Percentiles rank a stretch among this genome's conserved stretches.
These are phyloP conservation scores for Tiphia femorata DNA, from an alignment of 2,888 invertebrate species.

Conservation along the genomic window DNA sequence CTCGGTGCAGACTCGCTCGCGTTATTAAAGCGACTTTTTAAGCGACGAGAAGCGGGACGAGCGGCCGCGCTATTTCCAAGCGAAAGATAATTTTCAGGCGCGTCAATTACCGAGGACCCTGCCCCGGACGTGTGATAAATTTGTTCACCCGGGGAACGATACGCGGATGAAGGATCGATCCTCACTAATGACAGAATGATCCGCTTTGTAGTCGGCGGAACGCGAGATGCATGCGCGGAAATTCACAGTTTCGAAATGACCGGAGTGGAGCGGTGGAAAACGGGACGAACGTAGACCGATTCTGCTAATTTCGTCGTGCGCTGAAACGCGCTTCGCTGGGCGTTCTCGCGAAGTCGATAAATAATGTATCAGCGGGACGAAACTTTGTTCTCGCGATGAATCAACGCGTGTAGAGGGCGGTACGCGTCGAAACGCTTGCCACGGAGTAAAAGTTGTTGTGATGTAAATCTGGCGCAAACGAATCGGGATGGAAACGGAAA, in stretches of 20 bases:
- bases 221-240: too few relatives aligned
- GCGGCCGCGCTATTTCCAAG: too few relatives aligned
- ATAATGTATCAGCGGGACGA: slow-evolving; percentile 44
- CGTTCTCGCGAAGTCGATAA: slow-evolving; percentile 40
- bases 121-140: too few relatives aligned
- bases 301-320: not conserved
- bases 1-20: too few relatives aligned
- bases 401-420: slow-evolving; percentile 26
- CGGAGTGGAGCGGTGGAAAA: not conserved
- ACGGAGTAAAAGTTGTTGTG: slow-evolving; percentile 38
- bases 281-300: not conserved
- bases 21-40: not conserved
- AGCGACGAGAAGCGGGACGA: not conserved
- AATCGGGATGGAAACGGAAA: slow-evolving; percentile 41
- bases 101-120: too few relatives aligned
- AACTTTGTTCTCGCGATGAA: slow-evolving; percentile 36
- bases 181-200: not conserved
- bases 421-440: slow-evolving; percentile 29
- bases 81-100: too few relatives aligned
- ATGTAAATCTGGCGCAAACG: slow-evolving; percentile 40
- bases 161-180: too few relatives aligned
- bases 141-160: too few relatives aligned
- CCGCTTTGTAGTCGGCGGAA: not conserved
- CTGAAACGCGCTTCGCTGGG: slow-evolving; percentile 12
- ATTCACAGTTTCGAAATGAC: too few relatives aligned